phyloP scores from a whole-genome alignment of 2,113 vertebrate species.

The Macroglossus sobrinus region DNA sequence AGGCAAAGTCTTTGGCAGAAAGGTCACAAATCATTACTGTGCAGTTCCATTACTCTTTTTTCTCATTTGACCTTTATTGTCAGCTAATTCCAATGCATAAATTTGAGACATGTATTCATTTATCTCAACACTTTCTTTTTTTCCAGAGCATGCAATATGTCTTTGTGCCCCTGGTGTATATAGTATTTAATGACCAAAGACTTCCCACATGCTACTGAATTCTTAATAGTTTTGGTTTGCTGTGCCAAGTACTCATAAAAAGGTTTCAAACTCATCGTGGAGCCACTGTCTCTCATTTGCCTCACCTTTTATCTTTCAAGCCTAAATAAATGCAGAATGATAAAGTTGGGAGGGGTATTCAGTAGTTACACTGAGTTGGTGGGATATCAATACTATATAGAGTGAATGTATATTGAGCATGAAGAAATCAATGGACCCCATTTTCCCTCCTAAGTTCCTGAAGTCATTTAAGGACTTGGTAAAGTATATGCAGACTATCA shows the following conservation, averaged over 20 bases:
- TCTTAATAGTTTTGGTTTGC: background rate
- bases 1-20: conserved; percentile 22
- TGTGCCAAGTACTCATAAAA: background rate
- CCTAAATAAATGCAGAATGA: background rate
- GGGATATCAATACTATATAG: background rate
- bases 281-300: background rate
- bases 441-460: background rate
- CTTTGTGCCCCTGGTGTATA: background rate
- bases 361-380: background rate
- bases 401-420: background rate
- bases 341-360: background rate
- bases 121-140: conserved; percentile 30
- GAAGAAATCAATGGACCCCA: background rate
- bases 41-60: conserved; percentile 23
- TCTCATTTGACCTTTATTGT: conserved; percentile 50
- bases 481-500: background rate
- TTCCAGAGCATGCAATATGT: background rate
- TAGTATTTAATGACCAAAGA: background rate
- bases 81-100: background rate
- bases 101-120: conserved; percentile 52
- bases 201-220: background rate
- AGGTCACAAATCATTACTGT: conserved; percentile 43
- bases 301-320: background rate
- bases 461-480: background rate
- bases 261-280: background rate